A percentile compares a stretch with the other conserved stretches of the same genome.
Conservation (phyloP, 2,113 vertebrate genomes). For the Cottus gobio region DNA sequence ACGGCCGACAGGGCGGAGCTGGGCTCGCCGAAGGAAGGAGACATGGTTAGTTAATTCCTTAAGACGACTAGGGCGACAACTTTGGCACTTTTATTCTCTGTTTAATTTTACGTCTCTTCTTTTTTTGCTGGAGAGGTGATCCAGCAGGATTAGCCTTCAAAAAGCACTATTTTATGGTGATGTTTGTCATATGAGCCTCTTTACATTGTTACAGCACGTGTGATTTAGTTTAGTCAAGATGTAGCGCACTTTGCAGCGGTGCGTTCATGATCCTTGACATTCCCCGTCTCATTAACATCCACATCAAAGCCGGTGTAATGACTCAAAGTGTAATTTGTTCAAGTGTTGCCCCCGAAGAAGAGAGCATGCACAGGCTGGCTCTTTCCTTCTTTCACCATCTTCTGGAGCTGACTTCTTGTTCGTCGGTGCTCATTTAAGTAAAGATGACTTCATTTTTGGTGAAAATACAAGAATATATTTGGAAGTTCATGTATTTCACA, state of each 20-base stretch:
- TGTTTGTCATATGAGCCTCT: not conserved
- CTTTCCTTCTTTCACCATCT: not conserved
- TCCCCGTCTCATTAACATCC: slow-evolving; percentile 20
- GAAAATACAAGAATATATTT: not conserved
- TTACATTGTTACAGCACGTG: slow-evolving; percentile 2
- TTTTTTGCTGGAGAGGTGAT: not conserved
- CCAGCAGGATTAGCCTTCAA: not conserved
- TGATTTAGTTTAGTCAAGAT: slow-evolving; percentile 18
- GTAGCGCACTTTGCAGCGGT: not conserved
- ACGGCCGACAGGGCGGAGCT: slow-evolving; percentile 66
- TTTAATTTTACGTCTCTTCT: slow-evolving; percentile 25
- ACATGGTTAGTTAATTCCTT: slow-evolving; percentile 73
- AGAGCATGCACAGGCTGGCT: not conserved
- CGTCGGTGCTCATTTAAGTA: not conserved
- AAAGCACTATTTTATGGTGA: not conserved
- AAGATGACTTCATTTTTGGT: not conserved
- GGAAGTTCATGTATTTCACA: not conserved
- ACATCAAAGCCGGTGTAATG: slow-evolving; percentile 38
- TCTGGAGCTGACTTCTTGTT: not conserved
- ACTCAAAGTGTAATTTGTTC: slow-evolving; percentile 25
- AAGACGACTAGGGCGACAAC: slow-evolving; percentile 52
- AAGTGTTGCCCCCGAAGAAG: not conserved
- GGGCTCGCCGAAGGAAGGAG: slow-evolving; percentile 68
- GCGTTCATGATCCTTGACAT: not conserved
- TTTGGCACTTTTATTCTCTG: slow-evolving; percentile 47